Percentiles rank a stretch among this genome's conserved stretches.
Evolutionary conservation across 2,797 vertebrate species (phyloP).

Genomic region (Apodemus agrarius): DNA sequence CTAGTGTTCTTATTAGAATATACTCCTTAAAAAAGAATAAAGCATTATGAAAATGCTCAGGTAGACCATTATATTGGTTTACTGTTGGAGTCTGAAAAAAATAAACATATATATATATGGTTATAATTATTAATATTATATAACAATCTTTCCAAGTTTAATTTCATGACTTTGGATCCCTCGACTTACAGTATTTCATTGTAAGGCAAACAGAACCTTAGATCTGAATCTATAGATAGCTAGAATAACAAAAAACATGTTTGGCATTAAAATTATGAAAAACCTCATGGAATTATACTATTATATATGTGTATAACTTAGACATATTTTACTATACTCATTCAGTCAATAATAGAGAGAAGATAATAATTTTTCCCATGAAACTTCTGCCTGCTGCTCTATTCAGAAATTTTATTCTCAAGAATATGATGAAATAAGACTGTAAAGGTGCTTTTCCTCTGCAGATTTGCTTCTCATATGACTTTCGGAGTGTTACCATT

Average conservation of each 20-base stretch:
- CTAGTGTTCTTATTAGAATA: slow-evolving; percentile 46
- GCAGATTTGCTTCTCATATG: neutral
- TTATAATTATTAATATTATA: neutral
- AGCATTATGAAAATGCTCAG: slow-evolving; percentile 55
- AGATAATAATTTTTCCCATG: neutral
- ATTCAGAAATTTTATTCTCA: neutral
- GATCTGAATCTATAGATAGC: slow-evolving; percentile 14
- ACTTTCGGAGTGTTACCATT: neutral
- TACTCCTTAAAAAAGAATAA: slow-evolving; percentile 45
- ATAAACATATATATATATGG: slow-evolving; percentile 61
- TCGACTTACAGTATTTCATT: neutral
- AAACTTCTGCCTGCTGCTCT: neutral
- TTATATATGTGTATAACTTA: neutral
- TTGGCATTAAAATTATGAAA: slow-evolving; percentile 15
- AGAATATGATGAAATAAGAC: neutral
- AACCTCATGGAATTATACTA: neutral
- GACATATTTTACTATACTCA: neutral
- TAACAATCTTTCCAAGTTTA: slow-evolving; percentile 36
- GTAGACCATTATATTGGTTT: slow-evolving; percentile 47
- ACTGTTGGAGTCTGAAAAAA: slow-evolving; percentile 59
- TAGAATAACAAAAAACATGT: neutral
- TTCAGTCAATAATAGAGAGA: neutral
- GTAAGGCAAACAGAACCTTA: slow-evolving; percentile 48
- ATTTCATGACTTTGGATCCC: slow-evolving; percentile 29
- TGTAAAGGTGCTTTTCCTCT: neutral